Evolutionary conservation across 2,797 vertebrate species (phyloP), one percentile per base, ranked within the genome.

Genomic region (Dallia pectoralis): DNA sequence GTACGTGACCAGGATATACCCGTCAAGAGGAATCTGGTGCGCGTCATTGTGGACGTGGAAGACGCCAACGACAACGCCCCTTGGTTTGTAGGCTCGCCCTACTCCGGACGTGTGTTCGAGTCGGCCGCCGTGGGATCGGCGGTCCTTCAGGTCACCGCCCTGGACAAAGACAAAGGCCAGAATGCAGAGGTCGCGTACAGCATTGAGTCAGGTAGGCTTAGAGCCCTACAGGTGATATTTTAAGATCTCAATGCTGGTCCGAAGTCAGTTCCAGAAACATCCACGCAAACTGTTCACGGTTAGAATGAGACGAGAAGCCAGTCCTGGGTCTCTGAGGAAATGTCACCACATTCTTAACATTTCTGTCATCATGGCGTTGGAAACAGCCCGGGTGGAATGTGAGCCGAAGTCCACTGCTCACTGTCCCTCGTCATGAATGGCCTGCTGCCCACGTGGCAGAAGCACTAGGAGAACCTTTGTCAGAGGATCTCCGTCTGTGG

Each of bases 1-100:
- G 97, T 99, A 8, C 95, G 98, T 74, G 98, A 99, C 88, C 97
- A 99, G 77, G 97, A 99, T 86, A 97, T 99, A 62, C 97, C 97
- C 16, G 96, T 99, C 0, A 97, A 98, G 85, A 94, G 97, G 78
- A 98, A 97, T 92, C 96, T 96, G 2, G 97, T 96, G 12, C 94
- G 97, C 25, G 87, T 99, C 4, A 75, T 97, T 8, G 74, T 99
- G 53, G 94, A 95, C 0, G 96, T 99, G 79, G 96, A 93, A 0
- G 98, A 99, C 87, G 93, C 95, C 0, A 99, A 99, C 3, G 98
- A 99, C 89, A 98, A 99, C 0, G 92, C 95, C 0, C 98, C 98
- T 0, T 97, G 96, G 96, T 99, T 99, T 81, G 95, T 96, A 12
- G 96, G 95, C 73, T 86, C 94, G 4, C 94, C 95, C 3, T 97